phyloP scores from a whole-genome alignment of 2,797 vertebrate species.

The Parambassis ranga region DNA sequence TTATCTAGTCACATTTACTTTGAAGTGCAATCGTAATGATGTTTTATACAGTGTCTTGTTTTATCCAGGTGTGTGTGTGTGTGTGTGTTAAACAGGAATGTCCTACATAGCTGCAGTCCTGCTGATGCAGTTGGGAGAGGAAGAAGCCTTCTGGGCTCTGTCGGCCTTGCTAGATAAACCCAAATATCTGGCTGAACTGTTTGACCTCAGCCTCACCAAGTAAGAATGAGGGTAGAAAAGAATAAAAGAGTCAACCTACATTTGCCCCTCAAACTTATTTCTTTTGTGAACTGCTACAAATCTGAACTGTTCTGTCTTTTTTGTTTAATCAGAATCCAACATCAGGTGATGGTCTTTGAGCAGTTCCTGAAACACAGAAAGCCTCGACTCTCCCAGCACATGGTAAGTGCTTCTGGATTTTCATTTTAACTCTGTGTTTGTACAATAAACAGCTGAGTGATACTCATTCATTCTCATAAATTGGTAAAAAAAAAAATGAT shows the following conservation, averaged over 20 bases:
- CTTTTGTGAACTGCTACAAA: neutral
- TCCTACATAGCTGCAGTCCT: slow-evolving; percentile 81
- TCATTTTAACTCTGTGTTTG: neutral
- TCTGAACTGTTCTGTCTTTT: neutral
- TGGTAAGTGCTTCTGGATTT: slow-evolving; percentile 62
- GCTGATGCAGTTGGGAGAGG: slow-evolving; percentile 79
- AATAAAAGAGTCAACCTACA: neutral
- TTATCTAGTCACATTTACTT: too few relatives aligned
- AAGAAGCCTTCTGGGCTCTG: slow-evolving; percentile 81
- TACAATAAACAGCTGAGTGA: neutral
- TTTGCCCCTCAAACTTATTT: neutral
- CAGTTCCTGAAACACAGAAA: slow-evolving; percentile 80
- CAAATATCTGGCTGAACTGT: slow-evolving; percentile 75
- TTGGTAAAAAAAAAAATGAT: neutral
- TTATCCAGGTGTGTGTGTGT: neutral
- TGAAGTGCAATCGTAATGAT: accelerated
- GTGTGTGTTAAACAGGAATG: slow-evolving; percentile 69
- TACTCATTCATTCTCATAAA: neutral
- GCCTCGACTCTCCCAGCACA: slow-evolving; percentile 71
- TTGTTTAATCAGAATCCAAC: slow-evolving; percentile 69
- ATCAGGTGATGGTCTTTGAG: slow-evolving; percentile 77
- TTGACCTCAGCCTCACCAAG: slow-evolving; percentile 75
- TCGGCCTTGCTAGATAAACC: slow-evolving; percentile 74
- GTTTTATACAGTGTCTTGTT: neutral
- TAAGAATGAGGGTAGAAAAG: slow-evolving; percentile 43